Conservation (phyloP, 1,140 invertebrate species). For the Aphelenchoides fujianensis region DNA sequence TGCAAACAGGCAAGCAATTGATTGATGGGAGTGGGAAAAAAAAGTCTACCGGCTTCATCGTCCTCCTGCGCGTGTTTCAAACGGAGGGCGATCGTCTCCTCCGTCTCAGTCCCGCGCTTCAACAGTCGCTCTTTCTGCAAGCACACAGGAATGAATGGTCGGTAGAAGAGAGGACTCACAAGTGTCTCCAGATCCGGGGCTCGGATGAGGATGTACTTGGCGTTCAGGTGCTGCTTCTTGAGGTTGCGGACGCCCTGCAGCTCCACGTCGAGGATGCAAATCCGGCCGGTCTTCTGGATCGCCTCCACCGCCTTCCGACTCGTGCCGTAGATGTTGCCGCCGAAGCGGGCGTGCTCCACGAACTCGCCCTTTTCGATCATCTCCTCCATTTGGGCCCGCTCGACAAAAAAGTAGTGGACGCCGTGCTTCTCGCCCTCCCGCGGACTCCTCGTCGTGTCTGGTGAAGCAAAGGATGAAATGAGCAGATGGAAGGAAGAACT, state of each 20-base stretch:
- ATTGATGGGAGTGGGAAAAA: too few species aligned
- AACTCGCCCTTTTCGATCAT: conserved; percentile 79
- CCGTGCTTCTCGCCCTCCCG: conserved; percentile 66
- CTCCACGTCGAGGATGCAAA: conserved; percentile 93
- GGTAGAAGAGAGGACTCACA: conserved; percentile 52
- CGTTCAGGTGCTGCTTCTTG: conserved; percentile 77
- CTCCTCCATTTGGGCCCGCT: conserved; percentile 72
- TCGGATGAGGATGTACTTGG: conserved; percentile 84
- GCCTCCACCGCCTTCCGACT: conserved; percentile 82
- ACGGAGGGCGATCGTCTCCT: conserved; percentile 76
- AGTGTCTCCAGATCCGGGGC: conserved; percentile 77
- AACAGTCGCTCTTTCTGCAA: conserved; percentile 74
- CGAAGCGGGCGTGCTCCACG: conserved; percentile 84
- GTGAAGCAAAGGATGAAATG: conserved; percentile 4
- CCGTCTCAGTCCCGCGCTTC: conserved; percentile 80
- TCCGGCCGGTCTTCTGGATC: conserved; percentile 75
- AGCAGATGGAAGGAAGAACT: too few species aligned
- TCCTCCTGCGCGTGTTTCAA: conserved; percentile 74
- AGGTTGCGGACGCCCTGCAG: conserved; percentile 91
- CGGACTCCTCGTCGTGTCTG: conserved; percentile 68
- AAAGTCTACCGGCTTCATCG: conserved; percentile 80
- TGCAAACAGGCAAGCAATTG: conserved; percentile 44
- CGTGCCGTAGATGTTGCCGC: conserved; percentile 92
- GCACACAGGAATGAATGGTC: conserved; percentile 16
- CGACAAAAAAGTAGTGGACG: conserved; percentile 84